Percentiles rank a stretch among this genome's conserved stretches.
Evolutionary conservation across 2,797 vertebrate genomes (phyloP).

Genomic region (Silurus aristotelis): DNA sequence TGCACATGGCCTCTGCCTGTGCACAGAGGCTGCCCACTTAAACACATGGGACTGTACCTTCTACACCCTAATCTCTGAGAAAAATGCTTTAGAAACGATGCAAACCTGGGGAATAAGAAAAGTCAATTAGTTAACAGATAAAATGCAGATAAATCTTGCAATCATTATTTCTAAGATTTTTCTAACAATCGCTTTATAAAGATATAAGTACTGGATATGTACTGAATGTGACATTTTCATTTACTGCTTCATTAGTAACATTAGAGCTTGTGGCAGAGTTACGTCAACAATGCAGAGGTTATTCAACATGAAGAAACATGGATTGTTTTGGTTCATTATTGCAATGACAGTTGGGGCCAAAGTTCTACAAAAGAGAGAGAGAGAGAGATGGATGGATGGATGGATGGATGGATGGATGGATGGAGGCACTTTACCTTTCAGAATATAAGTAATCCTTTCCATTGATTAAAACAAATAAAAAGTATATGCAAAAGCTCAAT

Average conservation of each 20-base stretch:
- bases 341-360: not conserved
- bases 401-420: too few species aligned
- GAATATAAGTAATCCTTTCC: too few species aligned
- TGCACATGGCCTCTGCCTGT: slow-evolving; percentile 49
- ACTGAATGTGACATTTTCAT: too few species aligned
- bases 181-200: too few species aligned
- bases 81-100: not conserved
- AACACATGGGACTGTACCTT: slow-evolving; percentile 67
- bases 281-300: too few species aligned
- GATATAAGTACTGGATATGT: too few species aligned
- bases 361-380: not conserved
- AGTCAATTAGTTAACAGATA: not conserved
- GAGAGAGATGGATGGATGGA: too few species aligned
- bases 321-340: not conserved
- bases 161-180: not conserved
- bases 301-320: not conserved
- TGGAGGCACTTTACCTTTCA: too few species aligned
- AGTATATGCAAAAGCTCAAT: too few species aligned
- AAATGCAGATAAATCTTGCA: slow-evolving; percentile 6
- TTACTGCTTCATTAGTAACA: too few species aligned
- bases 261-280: too few species aligned
- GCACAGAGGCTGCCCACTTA: slow-evolving; percentile 65
- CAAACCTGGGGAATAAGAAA: slow-evolving; percentile 22
- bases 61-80: not conserved
- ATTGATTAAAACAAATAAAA: too few species aligned